These are phyloP conservation scores for Nymphicus hollandicus DNA, from an alignment of 2,113 vertebrate species.

Conservation along the genomic window DNA sequence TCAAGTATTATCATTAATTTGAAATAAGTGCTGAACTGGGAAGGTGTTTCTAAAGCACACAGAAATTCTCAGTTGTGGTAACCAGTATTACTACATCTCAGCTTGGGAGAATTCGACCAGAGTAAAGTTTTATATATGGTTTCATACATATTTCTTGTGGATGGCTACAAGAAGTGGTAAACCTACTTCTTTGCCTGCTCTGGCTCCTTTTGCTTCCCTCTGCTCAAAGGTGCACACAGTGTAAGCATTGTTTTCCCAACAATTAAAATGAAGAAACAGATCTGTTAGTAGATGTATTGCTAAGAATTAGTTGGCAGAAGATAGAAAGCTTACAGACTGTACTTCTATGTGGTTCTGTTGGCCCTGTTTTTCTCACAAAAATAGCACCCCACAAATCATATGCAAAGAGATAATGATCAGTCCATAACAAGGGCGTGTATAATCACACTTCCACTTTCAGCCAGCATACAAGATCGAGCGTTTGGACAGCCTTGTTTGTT, in stretches of 20 bases:
- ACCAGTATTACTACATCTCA: neutral
- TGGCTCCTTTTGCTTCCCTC: neutral
- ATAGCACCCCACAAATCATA: neutral
- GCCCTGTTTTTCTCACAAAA: neutral
- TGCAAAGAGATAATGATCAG: constrained; percentile 19
- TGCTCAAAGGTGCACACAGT: neutral
- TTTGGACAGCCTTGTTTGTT: constrained; percentile 50
- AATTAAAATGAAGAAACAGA: neutral
- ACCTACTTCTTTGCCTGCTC: neutral
- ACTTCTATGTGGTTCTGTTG: neutral
- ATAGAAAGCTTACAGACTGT: neutral
- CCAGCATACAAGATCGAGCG: neutral
- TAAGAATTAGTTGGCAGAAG: constrained; percentile 6
- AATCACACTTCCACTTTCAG: constrained; percentile 44
- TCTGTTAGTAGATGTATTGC: neutral
- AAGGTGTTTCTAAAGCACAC: neutral
- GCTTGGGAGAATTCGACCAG: accelerated
- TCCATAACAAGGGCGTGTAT: constrained; percentile 24
- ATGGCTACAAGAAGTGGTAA: neutral
- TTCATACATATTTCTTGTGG: neutral
- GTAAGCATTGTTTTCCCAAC: neutral
- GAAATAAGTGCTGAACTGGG: neutral
- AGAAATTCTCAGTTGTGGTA: neutral
- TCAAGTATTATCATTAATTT: neutral
- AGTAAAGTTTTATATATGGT: neutral